A percentile compares a stretch with the other conserved stretches of the same genome.
Conservation (phyloP, 2,113 vertebrate genomes). For the Sorex fumeus region DNA sequence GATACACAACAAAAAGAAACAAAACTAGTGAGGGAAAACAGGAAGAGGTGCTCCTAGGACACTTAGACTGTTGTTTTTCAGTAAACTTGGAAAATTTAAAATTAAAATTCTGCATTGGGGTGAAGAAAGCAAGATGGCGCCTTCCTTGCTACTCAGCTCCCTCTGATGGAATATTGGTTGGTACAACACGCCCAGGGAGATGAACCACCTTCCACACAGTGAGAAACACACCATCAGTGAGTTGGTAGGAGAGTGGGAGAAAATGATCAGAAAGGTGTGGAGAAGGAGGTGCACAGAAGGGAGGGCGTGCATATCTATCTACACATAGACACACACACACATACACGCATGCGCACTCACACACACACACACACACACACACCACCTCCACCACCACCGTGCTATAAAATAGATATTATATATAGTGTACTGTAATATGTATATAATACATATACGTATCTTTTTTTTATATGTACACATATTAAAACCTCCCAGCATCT, state of each 20-base stretch:
- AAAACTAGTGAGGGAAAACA: neutral
- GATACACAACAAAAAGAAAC: neutral
- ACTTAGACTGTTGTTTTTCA: neutral
- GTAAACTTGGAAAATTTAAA: neutral
- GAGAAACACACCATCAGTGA: neutral
- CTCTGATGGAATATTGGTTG: slow-evolving; percentile 9
- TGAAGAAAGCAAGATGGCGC: neutral
- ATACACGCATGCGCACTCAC: too few relatives aligned
- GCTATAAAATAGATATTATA: too few relatives aligned
- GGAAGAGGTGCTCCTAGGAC: neutral
- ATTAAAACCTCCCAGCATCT: too few relatives aligned
- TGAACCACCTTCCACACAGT: neutral
- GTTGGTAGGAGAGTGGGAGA: neutral
- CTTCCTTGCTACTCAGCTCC: slow-evolving; percentile 1
- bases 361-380: too few relatives aligned
- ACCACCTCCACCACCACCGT: too few relatives aligned
- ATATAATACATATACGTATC: too few relatives aligned
- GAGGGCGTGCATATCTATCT: neutral
- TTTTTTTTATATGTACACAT: too few relatives aligned
- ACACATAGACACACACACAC: too few relatives aligned
- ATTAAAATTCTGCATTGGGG: neutral
- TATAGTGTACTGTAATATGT: too few relatives aligned
- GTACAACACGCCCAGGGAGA: neutral
- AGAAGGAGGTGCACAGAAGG: neutral
- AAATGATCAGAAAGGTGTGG: neutral